phyloP scores from a whole-genome alignment of 2,797 vertebrate species.

The Leptatherina wallacei region DNA sequence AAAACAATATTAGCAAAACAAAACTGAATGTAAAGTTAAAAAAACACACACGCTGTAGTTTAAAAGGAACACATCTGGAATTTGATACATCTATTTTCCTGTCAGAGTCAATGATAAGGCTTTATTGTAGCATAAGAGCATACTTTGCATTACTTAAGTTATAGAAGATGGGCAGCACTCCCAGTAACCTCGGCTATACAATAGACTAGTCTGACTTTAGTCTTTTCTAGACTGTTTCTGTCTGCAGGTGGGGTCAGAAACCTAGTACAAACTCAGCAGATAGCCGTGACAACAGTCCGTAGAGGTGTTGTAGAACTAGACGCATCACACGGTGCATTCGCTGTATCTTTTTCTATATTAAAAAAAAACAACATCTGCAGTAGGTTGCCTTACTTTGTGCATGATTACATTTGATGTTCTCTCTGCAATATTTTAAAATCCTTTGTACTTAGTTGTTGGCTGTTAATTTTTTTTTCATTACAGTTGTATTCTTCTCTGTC shows the following conservation, averaged over 20 bases:
- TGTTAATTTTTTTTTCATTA: conserved; percentile 47
- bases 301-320: conserved; percentile 79
- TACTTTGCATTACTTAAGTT: conserved; percentile 79
- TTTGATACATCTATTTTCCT: conserved; percentile 82
- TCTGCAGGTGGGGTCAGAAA: conserved; percentile 40
- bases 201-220: conserved; percentile 61
- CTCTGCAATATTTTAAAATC: conserved; percentile 84
- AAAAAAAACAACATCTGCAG: conserved; percentile 59
- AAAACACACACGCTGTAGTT: conserved; percentile 54
- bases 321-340: conserved; percentile 65
- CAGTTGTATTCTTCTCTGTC: conserved; percentile 68
- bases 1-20: conserved; percentile 60
- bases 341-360: conserved; percentile 76
- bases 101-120: conserved; percentile 71
- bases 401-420: conserved; percentile 90
- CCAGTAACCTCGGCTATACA: conserved; percentile 67
- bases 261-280: conserved; percentile 74
- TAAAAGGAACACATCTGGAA: conserved; percentile 66
- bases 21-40: conserved; percentile 68
- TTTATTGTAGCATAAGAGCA: conserved; percentile 83
- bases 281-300: conserved; percentile 62
- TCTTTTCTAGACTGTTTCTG: conserved; percentile 66
- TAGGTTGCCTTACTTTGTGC: conserved; percentile 94
- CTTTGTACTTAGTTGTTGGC: conserved; percentile 73
- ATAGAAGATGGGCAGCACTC: conserved; percentile 53